These are phyloP conservation scores for Cephus cinctus DNA, from an alignment of 1,140 invertebrate genomes.

Conservation along the genomic window DNA sequence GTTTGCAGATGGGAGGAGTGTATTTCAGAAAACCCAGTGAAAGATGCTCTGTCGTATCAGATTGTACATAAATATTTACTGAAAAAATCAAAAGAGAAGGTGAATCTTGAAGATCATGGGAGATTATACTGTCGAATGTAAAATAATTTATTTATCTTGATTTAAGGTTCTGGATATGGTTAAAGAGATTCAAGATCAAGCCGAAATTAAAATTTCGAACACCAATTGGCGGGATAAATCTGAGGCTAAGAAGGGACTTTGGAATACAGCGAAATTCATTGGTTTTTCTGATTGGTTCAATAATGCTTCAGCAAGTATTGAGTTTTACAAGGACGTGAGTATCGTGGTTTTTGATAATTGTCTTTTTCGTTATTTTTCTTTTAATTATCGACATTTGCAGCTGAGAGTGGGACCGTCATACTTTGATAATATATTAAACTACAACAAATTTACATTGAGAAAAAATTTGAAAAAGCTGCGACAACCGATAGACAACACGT, in stretches of 20 bases:
- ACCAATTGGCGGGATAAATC: constrained; percentile 63
- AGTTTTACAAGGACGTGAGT: constrained; percentile 46
- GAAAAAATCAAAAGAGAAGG: background rate
- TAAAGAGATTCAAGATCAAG: constrained; percentile 2
- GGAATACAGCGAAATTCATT: constrained; percentile 62
- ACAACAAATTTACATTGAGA: constrained; percentile 2
- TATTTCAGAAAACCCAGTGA: constrained; percentile 8
- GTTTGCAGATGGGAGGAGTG: constrained; percentile 21
- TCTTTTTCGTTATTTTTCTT: background rate
- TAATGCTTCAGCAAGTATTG: constrained; percentile 56
- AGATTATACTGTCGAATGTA: background rate
- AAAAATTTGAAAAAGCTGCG: background rate
- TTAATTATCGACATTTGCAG: constrained; percentile 11
- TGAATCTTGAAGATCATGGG: constrained; percentile 1
- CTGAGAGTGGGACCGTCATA: constrained; percentile 19
- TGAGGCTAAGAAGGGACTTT: constrained; percentile 60
- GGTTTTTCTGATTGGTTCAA: constrained; percentile 67
- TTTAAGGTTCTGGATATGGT: constrained; percentile 18
- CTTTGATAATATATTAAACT: constrained; percentile 26
- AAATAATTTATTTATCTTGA: too few relatives aligned
- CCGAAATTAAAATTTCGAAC: constrained; percentile 12
- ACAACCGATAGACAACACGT: constrained; percentile 2
- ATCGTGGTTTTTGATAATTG: constrained; percentile 27
- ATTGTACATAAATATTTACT: constrained; percentile 18
- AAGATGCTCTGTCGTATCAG: constrained; percentile 18